Percentiles rank a stretch among this genome's conserved stretches.
phyloP scores from a whole-genome alignment of 2,113 vertebrate species.

The Onychostoma macrolepis region DNA sequence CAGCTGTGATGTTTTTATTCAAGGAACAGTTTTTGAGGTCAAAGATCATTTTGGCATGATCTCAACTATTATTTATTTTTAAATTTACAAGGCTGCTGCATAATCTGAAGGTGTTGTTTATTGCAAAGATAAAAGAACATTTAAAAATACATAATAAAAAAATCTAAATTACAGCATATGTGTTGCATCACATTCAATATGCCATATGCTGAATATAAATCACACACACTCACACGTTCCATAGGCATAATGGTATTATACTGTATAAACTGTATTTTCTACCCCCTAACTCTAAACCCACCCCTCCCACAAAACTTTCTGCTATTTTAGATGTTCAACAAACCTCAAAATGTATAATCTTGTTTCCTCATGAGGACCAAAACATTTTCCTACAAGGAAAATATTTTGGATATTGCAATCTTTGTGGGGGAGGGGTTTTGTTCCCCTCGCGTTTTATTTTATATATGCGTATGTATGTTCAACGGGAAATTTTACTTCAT shows the following conservation, averaged over 20 bases:
- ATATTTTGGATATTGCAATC: no score
- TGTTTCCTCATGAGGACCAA: no score
- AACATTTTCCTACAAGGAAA: no score
- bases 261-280: not conserved
- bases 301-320: not conserved
- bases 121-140: not conserved
- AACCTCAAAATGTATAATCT: no score
- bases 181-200: not conserved
- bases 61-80: not conserved
- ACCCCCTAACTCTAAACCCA: no score
- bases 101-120: not conserved
- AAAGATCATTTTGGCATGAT: not conserved
- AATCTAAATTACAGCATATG: not conserved
- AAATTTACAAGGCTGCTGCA: not conserved
- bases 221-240: not conserved
- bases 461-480: not conserved
- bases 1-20: conserved; percentile 6
- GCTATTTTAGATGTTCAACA: not conserved
- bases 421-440: no score
- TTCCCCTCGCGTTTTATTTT: not conserved
- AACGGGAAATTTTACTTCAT: conserved; percentile 8
- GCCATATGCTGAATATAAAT: not conserved
- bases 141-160: not conserved
- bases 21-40: conserved; percentile 48
- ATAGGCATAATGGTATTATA: not conserved